phyloP scores from a whole-genome alignment of 2,888 invertebrate species.

The Aphodius granarius region DNA sequence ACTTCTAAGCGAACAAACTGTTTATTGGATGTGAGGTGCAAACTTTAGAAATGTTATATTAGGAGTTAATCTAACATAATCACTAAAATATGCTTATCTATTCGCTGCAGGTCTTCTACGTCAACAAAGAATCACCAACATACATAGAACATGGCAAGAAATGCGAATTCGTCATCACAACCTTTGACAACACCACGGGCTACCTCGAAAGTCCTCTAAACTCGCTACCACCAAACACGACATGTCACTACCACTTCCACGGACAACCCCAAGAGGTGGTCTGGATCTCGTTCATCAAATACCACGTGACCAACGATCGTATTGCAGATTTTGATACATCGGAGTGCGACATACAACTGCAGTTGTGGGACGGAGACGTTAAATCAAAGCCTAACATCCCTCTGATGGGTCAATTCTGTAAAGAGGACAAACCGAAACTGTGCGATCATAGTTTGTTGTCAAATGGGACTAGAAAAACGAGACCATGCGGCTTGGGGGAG shows the following conservation, averaged over 20 bases:
- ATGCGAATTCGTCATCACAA: conserved; percentile 76
- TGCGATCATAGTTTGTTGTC: conserved; percentile 75
- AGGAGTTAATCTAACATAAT: neutral
- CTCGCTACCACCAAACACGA: conserved; percentile 79
- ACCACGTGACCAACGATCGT: conserved; percentile 67
- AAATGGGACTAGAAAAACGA: conserved; percentile 70
- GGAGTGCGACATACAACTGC: conserved; percentile 73
- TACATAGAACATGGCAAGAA: conserved; percentile 73
- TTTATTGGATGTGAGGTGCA: neutral
- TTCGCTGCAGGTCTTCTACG: conserved; percentile 65
- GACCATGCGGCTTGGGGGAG: conserved; percentile 71
- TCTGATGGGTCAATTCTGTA: conserved; percentile 74
- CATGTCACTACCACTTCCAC: conserved; percentile 78
- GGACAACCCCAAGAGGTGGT: conserved; percentile 76
- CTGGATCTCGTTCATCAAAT: conserved; percentile 83
- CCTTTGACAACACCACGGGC: conserved; percentile 74
- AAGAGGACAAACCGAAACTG: conserved; percentile 72
- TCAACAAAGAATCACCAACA: conserved; percentile 74
- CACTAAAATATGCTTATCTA: neutral
- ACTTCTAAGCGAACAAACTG: neutral
- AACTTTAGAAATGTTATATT: neutral
- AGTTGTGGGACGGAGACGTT: conserved; percentile 73
- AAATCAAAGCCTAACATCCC: conserved; percentile 54
- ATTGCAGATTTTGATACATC: conserved; percentile 68
- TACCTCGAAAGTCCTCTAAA: conserved; percentile 75